These are phyloP conservation scores for Mesaphorura yosii DNA, from an alignment of 1,140 invertebrate species.

Conservation along the genomic window DNA sequence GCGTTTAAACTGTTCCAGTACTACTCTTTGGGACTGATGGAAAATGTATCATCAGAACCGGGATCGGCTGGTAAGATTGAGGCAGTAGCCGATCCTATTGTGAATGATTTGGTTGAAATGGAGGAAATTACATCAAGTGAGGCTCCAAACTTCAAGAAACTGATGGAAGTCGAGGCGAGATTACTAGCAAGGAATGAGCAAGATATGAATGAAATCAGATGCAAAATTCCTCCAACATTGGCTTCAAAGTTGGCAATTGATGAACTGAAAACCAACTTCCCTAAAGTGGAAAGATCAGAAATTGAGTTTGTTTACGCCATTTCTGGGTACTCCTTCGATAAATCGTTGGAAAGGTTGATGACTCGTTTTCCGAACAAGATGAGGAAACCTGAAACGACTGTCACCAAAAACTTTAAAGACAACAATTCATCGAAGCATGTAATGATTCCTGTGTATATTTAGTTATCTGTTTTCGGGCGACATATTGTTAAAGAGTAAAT, in stretches of 20 bases:
- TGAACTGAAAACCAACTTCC: constrained; percentile 8
- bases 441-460: no score
- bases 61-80: background rate
- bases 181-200: background rate
- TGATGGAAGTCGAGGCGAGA: constrained; percentile 8
- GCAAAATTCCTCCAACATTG: background rate
- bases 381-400: no score
- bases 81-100: background rate
- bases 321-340: background rate
- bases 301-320: background rate
- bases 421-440: no score
- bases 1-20: constrained; percentile 13
- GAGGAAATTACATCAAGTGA: background rate
- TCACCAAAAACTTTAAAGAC: no score
- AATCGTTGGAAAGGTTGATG: constrained; percentile 1
- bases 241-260: constrained; percentile 1
- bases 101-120: background rate
- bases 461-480: no score
- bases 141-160: constrained; percentile 2
- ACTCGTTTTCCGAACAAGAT: no score
- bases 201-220: background rate
- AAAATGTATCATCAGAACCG: background rate
- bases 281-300: background rate
- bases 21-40: background rate
- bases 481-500: no score